phyloP scores from a whole-genome alignment of 1,140 invertebrate species.

The Sarcophaga bullata region DNA sequence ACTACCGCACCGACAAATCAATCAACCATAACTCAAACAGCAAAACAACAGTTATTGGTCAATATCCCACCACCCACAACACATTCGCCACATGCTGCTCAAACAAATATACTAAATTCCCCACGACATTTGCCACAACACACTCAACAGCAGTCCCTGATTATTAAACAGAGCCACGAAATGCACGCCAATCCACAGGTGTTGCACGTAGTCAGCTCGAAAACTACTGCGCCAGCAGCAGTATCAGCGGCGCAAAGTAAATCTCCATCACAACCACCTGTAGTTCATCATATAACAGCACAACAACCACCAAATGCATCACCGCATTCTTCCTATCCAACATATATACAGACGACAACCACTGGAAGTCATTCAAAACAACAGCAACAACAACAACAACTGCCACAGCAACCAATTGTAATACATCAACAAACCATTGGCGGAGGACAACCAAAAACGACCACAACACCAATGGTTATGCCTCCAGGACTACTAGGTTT shows the following conservation, averaged over 20 bases:
- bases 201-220: slow-evolving; percentile 61
- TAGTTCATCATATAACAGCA: neutral
- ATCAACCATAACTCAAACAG: slow-evolving; percentile 28
- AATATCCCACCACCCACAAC: slow-evolving; percentile 55
- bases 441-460: neutral
- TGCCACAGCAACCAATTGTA: slow-evolving; percentile 42
- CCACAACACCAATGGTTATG: slow-evolving; percentile 46
- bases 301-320: slow-evolving; percentile 39
- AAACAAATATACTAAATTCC: slow-evolving; percentile 31
- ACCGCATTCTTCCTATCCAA: neutral
- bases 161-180: slow-evolving; percentile 55
- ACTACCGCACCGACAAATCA: neutral
- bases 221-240: slow-evolving; percentile 52
- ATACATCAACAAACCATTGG: slow-evolving; percentile 48
- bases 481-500: slow-evolving; percentile 49
- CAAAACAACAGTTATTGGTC: slow-evolving; percentile 54
- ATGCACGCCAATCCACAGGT: slow-evolving; percentile 51
- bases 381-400: slow-evolving; percentile 4
- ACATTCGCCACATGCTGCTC: slow-evolving; percentile 53
- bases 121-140: slow-evolving; percentile 43
- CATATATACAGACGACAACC: slow-evolving; percentile 42
- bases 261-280: neutral
- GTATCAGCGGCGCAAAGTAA: neutral
- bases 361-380: neutral
- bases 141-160: slow-evolving; percentile 51